A percentile compares a stretch with the other conserved stretches of the same genome.
Conservation (phyloP, 2,113 vertebrate species). For the Neolamprologus caudopunctatus region DNA sequence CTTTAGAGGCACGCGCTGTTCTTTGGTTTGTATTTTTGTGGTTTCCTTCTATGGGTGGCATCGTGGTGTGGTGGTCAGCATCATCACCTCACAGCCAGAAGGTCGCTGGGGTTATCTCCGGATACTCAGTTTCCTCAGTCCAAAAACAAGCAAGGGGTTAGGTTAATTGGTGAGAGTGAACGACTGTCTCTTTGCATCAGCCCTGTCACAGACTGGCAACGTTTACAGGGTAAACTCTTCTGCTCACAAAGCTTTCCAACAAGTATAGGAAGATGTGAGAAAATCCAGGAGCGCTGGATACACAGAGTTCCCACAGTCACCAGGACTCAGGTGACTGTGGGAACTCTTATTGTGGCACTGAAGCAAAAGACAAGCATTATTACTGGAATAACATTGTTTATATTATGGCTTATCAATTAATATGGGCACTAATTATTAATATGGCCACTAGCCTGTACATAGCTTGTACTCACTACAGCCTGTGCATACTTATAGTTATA, state of each 20-base stretch:
- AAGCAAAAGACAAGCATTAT: background rate
- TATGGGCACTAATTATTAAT: background rate
- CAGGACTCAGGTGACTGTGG: background rate
- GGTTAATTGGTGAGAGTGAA: background rate
- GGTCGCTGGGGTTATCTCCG: background rate
- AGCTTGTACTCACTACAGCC: too few species aligned
- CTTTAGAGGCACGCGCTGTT: background rate
- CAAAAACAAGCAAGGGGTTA: background rate
- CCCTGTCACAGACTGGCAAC: background rate
- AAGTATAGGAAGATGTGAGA: background rate
- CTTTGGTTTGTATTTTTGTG: background rate
- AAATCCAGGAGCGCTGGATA: background rate
- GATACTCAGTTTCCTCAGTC: background rate
- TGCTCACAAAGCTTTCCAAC: background rate
- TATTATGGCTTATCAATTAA: background rate
- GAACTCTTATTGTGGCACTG: background rate
- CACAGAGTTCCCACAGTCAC: background rate
- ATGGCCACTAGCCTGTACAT: background rate
- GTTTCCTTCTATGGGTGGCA: background rate
- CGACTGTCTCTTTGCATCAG: background rate
- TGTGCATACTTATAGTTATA: too few species aligned
- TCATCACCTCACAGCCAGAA: fast-evolving
- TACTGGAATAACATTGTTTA: background rate
- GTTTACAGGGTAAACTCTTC: background rate
- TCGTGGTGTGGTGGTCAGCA: fast-evolving